A percentile compares a stretch with the other conserved stretches of the same genome.
Conservation (phyloP, 1,140 invertebrate genomes). For the Trachymyrmex cornetzi region DNA sequence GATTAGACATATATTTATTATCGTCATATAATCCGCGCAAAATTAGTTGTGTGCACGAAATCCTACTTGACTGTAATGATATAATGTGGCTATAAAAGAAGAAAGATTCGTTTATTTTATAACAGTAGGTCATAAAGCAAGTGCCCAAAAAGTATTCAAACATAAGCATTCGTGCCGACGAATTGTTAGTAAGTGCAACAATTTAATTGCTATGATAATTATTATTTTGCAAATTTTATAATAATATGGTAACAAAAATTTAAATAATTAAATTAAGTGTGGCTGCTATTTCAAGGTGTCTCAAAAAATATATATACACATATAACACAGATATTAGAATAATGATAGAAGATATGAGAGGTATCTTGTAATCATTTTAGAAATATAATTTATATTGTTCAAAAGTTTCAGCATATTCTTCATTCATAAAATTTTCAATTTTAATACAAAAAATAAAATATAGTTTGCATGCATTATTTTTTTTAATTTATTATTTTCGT, state of each 20-base stretch:
- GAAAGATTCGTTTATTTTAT: slow-evolving; percentile 14
- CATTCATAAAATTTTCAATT: no score
- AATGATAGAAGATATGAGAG: neutral
- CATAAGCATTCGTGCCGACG: neutral
- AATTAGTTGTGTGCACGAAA: neutral
- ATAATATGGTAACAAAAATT: neutral
- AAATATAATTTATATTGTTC: neutral
- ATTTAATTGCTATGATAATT: neutral
- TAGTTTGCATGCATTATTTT: no score
- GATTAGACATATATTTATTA: slow-evolving; percentile 23
- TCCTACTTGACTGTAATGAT: slow-evolving; percentile 30
- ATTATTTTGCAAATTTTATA: neutral
- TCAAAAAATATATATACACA: neutral
- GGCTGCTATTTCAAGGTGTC: neutral
- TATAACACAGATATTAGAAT: neutral
- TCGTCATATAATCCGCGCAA: neutral
- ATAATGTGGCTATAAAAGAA: slow-evolving; percentile 65
- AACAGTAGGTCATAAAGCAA: slow-evolving; percentile 32
- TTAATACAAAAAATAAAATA: no score
- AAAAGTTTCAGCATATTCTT: no score
- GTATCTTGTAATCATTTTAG: neutral
- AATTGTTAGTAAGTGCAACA: slow-evolving; percentile 16
- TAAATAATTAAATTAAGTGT: neutral
- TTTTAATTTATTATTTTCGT: no score
- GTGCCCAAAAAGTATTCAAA: neutral